Conservation (phyloP, 2,113 vertebrate genomes). For the Aphyosemion australe region DNA sequence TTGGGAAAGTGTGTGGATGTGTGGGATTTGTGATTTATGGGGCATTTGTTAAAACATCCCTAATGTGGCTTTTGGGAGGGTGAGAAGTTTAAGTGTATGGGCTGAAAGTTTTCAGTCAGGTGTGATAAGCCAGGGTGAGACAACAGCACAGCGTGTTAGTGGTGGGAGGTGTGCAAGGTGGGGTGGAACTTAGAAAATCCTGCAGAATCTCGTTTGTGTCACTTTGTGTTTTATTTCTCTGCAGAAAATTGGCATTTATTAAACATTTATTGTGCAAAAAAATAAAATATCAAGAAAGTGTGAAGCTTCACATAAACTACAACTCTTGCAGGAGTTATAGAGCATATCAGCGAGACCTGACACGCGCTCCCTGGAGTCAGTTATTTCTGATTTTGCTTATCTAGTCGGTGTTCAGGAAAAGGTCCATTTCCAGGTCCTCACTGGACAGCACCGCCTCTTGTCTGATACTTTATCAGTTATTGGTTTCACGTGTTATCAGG, state of each 20-base stretch:
- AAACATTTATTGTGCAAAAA: no score
- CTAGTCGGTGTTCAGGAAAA: slow-evolving; percentile 56
- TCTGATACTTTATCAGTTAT: slow-evolving; percentile 62
- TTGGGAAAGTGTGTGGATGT: slow-evolving; percentile 51
- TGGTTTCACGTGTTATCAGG: slow-evolving; percentile 58
- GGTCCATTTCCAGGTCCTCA: slow-evolving; percentile 39
- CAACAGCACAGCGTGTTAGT: not conserved
- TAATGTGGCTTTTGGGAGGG: slow-evolving; percentile 2
- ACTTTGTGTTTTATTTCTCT: not conserved
- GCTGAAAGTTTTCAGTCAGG: slow-evolving; percentile 32
- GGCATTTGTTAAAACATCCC: slow-evolving; percentile 24
- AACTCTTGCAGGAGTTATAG: slow-evolving; percentile 12
- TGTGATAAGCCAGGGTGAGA: slow-evolving; percentile 15
- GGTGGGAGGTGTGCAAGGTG: slow-evolving; percentile 7
- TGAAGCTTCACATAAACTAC: slow-evolving; percentile 1
- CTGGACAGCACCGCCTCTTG: slow-evolving; percentile 31
- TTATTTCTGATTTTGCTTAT: slow-evolving; percentile 56
- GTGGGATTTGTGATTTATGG: slow-evolving; percentile 50
- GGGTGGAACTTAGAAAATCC: not conserved
- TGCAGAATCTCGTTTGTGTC: not conserved
- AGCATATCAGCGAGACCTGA: slow-evolving; percentile 32
- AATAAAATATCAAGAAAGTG: not conserved
- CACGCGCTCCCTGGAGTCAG: slow-evolving; percentile 36
- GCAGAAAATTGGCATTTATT: no score
- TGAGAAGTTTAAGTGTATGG: slow-evolving; percentile 6